phyloP scores from a whole-genome alignment of 2,113 vertebrate species.

The Petromus typicus region DNA sequence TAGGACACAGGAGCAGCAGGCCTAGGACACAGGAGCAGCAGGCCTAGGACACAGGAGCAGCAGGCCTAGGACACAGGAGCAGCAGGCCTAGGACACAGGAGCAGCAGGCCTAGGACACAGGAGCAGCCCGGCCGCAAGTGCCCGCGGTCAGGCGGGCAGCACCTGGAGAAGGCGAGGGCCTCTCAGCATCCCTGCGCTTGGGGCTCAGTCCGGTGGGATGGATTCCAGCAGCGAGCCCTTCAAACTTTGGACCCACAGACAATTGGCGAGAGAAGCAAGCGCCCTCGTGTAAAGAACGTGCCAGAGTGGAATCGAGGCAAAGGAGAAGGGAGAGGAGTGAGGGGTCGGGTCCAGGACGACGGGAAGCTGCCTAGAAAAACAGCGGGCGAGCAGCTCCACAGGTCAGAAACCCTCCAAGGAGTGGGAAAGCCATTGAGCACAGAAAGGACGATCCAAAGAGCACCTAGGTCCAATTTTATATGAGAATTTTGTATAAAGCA shows the following conservation, averaged over 20 bases:
- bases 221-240: background rate
- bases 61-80: no score
- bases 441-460: background rate
- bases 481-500: background rate
- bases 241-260: background rate
- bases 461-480: background rate
- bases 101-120: no score
- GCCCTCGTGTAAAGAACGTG: background rate
- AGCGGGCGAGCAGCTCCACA: background rate
- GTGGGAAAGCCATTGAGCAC: background rate
- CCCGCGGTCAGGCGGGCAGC: no score
- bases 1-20: no score
- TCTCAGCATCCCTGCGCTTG: no score
- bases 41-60: no score
- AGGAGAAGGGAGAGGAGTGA: background rate
- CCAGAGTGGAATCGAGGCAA: background rate
- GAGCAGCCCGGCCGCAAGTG: no score
- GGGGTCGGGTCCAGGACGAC: background rate
- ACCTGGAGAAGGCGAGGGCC: no score
- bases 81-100: no score
- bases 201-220: no score
- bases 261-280: background rate
- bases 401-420: background rate
- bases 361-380: background rate
- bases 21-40: no score